Evolutionary conservation across 2,888 invertebrate genomes (phyloP).

Genomic region (Julus scanicus): DNA sequence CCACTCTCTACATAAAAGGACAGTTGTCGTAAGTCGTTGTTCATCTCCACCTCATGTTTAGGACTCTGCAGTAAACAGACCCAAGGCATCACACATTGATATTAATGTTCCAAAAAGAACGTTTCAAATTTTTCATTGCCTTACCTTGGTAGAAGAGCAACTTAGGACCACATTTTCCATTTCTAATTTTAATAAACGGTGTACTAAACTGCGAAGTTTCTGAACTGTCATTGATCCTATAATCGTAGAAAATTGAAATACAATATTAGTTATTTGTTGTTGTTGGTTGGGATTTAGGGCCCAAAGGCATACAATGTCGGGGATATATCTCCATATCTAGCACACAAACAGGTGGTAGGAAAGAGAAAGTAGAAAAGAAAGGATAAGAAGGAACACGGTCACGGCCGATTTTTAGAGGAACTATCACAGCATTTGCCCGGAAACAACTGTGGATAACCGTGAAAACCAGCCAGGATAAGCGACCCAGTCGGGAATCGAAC

Average conservation of each 20-base stretch:
- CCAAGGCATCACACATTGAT: background rate
- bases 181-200: constrained; percentile 73
- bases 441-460: no score
- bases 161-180: constrained; percentile 62
- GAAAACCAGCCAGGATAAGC: no score
- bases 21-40: constrained; percentile 84
- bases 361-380: no score
- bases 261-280: background rate
- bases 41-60: constrained; percentile 74
- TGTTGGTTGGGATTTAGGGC: no score
- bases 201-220: constrained; percentile 82
- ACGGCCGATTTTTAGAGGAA: no score
- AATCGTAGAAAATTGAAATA: constrained; percentile 65
- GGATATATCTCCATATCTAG: no score
- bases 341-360: no score
- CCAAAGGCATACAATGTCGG: no score
- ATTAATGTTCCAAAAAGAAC: background rate
- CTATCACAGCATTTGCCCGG: no score
- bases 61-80: constrained; percentile 66
- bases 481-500: no score
- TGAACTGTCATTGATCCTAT: constrained; percentile 83
- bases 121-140: constrained; percentile 61
- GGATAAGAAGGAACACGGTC: no score
- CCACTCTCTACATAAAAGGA: constrained; percentile 86
- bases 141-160: constrained; percentile 67